A percentile compares a stretch with the other conserved stretches of the same genome.
phyloP scores from a whole-genome alignment of 2,888 invertebrate species.

The Disparrhopalites patrizii region DNA sequence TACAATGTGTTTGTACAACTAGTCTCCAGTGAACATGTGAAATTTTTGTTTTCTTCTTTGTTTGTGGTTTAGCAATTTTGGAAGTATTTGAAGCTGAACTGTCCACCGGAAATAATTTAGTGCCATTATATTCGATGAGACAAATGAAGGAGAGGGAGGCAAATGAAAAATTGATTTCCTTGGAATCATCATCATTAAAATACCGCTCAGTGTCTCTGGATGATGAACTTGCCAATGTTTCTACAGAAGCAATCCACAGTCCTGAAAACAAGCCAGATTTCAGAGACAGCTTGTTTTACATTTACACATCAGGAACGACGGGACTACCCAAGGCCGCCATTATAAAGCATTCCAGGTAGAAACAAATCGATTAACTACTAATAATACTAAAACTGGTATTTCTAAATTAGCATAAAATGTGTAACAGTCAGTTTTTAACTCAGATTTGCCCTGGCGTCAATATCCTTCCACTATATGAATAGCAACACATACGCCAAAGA shows the following conservation, averaged over 20 bases:
- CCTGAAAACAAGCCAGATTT: conserved; percentile 52
- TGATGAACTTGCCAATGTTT: neutral
- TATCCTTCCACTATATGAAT: neutral
- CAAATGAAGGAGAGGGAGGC: neutral
- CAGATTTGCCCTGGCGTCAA: neutral
- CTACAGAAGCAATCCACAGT: neutral
- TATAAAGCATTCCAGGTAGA: conserved; percentile 40
- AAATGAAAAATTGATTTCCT: neutral
- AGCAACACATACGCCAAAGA: neutral
- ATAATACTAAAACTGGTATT: neutral
- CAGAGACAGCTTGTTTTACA: conserved; percentile 79
- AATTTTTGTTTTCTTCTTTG: neutral
- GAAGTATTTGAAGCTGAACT: neutral
- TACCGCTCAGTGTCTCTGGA: neutral
- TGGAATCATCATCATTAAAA: neutral
- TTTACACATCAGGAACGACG: conserved; percentile 98
- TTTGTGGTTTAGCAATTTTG: neutral
- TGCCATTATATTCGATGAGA: neutral
- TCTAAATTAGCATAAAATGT: neutral
- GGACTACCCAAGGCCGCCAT: conserved; percentile 56
- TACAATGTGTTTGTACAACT: neutral
- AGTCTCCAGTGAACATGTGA: neutral
- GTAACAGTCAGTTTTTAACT: neutral
- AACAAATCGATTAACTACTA: neutral
- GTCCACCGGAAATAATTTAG: neutral